Conservation (phyloP, 1,140 invertebrate genomes). For the Coptotermes formosanus region DNA sequence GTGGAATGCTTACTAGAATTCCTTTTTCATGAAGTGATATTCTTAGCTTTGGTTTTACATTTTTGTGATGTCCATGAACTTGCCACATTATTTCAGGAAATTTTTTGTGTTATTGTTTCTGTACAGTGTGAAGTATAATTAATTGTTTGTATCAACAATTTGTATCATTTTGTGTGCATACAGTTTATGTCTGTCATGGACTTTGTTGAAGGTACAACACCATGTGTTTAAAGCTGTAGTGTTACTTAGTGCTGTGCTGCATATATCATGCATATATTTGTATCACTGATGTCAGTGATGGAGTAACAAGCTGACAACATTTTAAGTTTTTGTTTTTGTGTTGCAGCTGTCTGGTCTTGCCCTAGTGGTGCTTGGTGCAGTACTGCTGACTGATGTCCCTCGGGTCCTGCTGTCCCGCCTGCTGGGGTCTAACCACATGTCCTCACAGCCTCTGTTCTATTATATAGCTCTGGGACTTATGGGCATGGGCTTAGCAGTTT, state of each 20-base stretch:
- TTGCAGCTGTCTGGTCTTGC: conserved; percentile 67
- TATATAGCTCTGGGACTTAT: conserved; percentile 67
- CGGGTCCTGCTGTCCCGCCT: conserved; percentile 67
- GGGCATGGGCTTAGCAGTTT: conserved; percentile 62
- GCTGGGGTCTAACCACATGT: conserved; percentile 52
- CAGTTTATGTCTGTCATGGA: too few species aligned
- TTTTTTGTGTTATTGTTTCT: too few species aligned
- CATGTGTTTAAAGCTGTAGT: background rate
- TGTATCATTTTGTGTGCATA: too few species aligned
- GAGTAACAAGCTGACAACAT: background rate
- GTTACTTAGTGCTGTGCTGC: background rate
- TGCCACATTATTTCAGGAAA: too few species aligned
- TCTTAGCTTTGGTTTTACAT: too few species aligned
- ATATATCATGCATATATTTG: background rate
- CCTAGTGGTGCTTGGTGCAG: conserved; percentile 65
- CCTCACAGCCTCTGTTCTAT: conserved; percentile 67
- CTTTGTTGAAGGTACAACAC: too few species aligned
- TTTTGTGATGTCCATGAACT: too few species aligned
- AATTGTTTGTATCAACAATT: too few species aligned
- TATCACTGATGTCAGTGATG: background rate
- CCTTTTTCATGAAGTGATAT: too few species aligned
- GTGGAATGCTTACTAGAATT: background rate
- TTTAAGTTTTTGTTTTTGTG: conserved; percentile 24
- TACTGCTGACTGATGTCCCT: conserved; percentile 65
- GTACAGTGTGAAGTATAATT: too few species aligned